Evolutionary conservation across 2,113 vertebrate genomes (phyloP).

Genomic region (Geococcyx californianus): DNA sequence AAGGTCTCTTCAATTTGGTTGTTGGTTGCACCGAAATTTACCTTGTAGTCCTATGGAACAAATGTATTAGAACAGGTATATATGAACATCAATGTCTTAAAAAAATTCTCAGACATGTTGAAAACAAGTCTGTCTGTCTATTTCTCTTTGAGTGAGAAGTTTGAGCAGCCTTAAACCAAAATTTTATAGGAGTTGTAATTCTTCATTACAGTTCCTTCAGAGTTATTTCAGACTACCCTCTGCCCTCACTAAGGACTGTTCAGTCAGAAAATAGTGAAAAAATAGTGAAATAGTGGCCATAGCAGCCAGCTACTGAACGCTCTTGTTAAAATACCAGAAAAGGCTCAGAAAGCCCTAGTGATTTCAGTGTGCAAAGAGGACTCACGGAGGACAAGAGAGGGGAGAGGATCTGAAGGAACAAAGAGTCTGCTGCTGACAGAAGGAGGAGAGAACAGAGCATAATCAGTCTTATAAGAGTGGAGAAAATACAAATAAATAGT

Average conservation of each 20-base stretch:
- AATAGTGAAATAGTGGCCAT: background rate
- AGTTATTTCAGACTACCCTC: background rate
- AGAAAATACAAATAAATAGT: background rate
- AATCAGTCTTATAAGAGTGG: background rate
- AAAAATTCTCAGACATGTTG: background rate
- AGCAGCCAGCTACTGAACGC: background rate
- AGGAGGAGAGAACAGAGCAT: background rate
- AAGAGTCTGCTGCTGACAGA: background rate
- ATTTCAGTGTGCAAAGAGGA: background rate
- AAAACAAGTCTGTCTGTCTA: background rate
- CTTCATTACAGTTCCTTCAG: background rate
- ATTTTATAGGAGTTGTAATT: background rate
- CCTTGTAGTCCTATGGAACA: background rate
- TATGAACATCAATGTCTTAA: background rate
- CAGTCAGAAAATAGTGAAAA: background rate
- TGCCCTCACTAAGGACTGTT: background rate
- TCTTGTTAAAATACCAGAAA: background rate
- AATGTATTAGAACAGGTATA: background rate
- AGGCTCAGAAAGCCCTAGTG: no score
- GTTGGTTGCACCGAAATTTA: background rate
- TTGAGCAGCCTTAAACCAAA: background rate
- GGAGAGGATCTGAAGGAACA: background rate
- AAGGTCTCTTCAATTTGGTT: background rate
- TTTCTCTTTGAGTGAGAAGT: background rate
- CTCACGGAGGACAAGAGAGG: background rate